These are phyloP conservation scores for Drosophila neotestacea DNA, from an alignment of 2,888 invertebrate species.

Conservation along the genomic window DNA sequence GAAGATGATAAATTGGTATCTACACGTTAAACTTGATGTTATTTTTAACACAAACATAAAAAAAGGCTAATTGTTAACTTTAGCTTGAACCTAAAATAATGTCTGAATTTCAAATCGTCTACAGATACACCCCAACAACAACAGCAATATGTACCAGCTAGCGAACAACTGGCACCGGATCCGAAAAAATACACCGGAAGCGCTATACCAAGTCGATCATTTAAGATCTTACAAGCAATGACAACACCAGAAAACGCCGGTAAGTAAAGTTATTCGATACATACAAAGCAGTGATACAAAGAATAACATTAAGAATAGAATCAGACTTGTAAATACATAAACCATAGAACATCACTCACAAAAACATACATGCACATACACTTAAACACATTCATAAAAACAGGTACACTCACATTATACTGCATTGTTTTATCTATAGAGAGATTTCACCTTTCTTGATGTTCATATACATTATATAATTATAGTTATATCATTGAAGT, in stretches of 20 bases:
- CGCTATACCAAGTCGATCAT: conserved; percentile 92
- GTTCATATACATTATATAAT: conserved; percentile 7
- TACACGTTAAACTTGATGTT: not conserved
- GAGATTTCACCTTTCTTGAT: conserved; percentile 82
- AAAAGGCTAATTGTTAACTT: not conserved
- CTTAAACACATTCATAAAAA: conserved; percentile 22
- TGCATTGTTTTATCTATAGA: conserved; percentile 56
- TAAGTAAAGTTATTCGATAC: conserved; percentile 84
- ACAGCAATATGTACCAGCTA: conserved; percentile 87
- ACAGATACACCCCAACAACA: conserved; percentile 82
- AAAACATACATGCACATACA: conserved; percentile 30
- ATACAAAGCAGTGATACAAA: not conserved
- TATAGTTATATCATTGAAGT: conserved; percentile 20
- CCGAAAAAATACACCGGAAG: conserved; percentile 91
- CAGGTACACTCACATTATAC: conserved; percentile 30
- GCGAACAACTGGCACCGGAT: conserved; percentile 89
- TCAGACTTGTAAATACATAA: conserved; percentile 68
- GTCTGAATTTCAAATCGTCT: not conserved
- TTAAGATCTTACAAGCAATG: conserved; percentile 92
- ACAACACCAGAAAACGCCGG: conserved; percentile 89
- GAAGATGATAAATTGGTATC: too few relatives aligned
- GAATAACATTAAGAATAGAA: conserved; percentile 5
- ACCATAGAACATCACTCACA: conserved; percentile 49
- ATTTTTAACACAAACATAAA: not conserved
- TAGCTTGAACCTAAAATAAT: not conserved